Base-by-base conservation (phyloP, 2,113 vertebrate genomes). In the Zosterops japonicus region DNA sequence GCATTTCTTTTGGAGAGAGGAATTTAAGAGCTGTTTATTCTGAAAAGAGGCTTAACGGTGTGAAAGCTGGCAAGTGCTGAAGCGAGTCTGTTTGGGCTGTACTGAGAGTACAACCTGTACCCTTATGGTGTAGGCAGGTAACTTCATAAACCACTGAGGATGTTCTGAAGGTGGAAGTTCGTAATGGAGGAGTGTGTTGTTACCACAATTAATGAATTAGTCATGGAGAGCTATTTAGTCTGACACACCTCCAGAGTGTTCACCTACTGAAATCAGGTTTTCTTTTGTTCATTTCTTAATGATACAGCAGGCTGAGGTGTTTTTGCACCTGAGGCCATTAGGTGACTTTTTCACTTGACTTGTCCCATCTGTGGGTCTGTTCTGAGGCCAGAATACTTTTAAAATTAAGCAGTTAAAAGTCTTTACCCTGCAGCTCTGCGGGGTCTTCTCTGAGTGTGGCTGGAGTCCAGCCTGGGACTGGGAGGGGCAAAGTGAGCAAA, bases 161-260 rank as follows among this genome's bases (percentile, higher is more conserved):
- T 89, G 53, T 82, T 83, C 59, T 59, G 78, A 41, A 88, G 68
- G 75, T 42, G 13, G 59, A 71, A 31, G 56, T 82, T 75, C 78
- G 71, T 64, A 41, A 61, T 71, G 57, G 72, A 78, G 52, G 57
- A 83, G 25, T 36, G 8, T 79, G 75, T 65, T 81, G 69, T 92
- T 83, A 75, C 72, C 25, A 49, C 56, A 61, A 31, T 87, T 90
- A 71, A 83, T 78, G 60, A 88, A 42, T 94, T 87, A 91, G 82
- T 96, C 77, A 95, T 78, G 53, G 75, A 20, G 5, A 92, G 17
- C 68, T 92, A 15, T 81, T 75, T 81, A 75, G 79, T 63, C 47
- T 94, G 92, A 96, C 90, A 93, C 87, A 77, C 93, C 91, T 93
- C 0, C 10, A 84, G 86, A 94, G 71, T 49, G 71, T 61, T 95